Evolutionary conservation across 1,140 invertebrate genomes (phyloP).

Genomic region (Formica selysi): DNA sequence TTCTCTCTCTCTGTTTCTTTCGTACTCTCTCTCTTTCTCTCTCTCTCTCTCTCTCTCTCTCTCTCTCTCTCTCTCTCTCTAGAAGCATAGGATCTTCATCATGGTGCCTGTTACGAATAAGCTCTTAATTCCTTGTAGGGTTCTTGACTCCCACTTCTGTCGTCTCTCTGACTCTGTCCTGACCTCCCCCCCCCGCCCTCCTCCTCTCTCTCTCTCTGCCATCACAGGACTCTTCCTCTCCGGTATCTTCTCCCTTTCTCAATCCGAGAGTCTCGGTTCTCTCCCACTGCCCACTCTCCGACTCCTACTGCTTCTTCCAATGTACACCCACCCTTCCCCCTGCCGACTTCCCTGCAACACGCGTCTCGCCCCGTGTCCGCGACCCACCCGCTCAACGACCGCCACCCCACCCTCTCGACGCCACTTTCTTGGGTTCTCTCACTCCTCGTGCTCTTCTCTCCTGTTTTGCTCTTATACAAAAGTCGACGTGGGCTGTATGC

Average conservation of each 20-base stretch:
- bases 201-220: background rate
- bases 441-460: slow-evolving; percentile 60
- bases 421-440: slow-evolving; percentile 74
- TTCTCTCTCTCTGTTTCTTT: background rate
- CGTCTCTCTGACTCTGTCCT: slow-evolving; percentile 65
- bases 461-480: slow-evolving; percentile 76
- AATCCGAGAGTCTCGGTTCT: slow-evolving; percentile 61
- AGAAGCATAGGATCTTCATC: slow-evolving; percentile 83
- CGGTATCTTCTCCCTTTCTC: slow-evolving; percentile 58
- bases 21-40: slow-evolving; percentile 27
- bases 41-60: slow-evolving; percentile 41
- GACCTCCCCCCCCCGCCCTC: background rate
- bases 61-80: slow-evolving; percentile 47
- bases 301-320: slow-evolving; percentile 59
- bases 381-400: slow-evolving; percentile 66
- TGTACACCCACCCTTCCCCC: slow-evolving; percentile 13
- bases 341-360: background rate
- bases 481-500: slow-evolving; percentile 70
- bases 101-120: slow-evolving; percentile 84
- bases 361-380: slow-evolving; percentile 19
- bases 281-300: slow-evolving; percentile 53
- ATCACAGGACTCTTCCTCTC: slow-evolving; percentile 11
- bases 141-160: slow-evolving; percentile 81
- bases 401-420: slow-evolving; percentile 66
- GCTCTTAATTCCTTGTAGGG: slow-evolving; percentile 85